phyloP scores from a whole-genome alignment of 2,888 invertebrate species.

The Augiades crinisus region DNA sequence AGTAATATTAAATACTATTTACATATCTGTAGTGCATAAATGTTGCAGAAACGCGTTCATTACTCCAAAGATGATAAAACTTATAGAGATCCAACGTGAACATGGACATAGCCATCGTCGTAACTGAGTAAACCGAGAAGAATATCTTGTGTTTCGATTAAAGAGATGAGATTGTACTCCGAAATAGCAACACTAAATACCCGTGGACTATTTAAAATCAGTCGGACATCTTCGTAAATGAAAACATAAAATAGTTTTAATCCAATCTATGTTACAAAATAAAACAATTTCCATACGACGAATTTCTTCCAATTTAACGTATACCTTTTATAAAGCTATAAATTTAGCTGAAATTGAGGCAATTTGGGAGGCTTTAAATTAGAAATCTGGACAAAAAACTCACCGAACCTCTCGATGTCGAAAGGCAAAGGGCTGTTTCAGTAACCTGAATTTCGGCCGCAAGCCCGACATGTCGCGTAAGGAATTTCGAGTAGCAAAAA shows the following conservation, averaged over 20 bases:
- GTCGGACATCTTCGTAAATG: no score
- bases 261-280: background rate
- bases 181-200: no score
- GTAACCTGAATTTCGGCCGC: constrained; percentile 25
- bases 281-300: background rate
- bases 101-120: no score
- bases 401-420: constrained; percentile 2
- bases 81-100: no score
- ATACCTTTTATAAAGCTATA: constrained; percentile 10
- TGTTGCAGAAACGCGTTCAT: no score
- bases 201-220: no score
- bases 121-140: no score
- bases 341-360: constrained; percentile 2
- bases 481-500: constrained; percentile 75
- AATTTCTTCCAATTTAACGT: background rate
- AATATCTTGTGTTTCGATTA: no score
- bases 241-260: no score
- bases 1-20: background rate
- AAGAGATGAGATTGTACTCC: no score
- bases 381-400: constrained; percentile 20
- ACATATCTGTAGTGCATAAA: background rate
- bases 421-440: constrained; percentile 21
- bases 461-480: constrained; percentile 45
- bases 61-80: no score
- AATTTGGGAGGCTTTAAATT: constrained; percentile 11